These are phyloP conservation scores for Cnemophilus loriae DNA, from an alignment of 2,113 vertebrate species.

Conservation along the genomic window DNA sequence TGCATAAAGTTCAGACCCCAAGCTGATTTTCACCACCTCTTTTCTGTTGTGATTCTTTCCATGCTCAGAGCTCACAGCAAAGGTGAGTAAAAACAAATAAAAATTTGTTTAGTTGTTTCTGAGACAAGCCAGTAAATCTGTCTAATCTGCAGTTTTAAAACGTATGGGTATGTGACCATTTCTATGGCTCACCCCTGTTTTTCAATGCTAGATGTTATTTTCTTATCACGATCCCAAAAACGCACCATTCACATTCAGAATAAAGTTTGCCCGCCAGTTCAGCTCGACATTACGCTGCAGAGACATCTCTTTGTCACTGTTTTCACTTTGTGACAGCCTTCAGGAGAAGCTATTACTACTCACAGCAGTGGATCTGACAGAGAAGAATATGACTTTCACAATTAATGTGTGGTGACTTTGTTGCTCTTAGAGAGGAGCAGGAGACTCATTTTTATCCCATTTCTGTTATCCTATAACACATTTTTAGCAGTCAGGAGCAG, in stretches of 20 bases:
- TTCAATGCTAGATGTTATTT: background rate
- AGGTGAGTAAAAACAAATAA: background rate
- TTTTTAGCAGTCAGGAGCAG: background rate
- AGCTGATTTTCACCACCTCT: background rate
- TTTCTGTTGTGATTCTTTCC: background rate
- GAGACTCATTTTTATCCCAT: background rate
- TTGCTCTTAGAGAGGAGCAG: background rate
- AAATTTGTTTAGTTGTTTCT: background rate
- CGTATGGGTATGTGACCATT: too few relatives aligned
- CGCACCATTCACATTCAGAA: rapidly evolving
- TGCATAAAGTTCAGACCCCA: rapidly evolving
- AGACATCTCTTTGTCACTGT: background rate
- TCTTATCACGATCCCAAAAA: background rate
- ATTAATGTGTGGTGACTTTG: background rate
- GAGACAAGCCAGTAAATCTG: background rate
- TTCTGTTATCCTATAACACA: background rate
- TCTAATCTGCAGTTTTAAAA: background rate
- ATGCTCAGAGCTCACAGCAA: background rate
- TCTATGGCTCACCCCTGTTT: rapidly evolving
- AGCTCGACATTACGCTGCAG: background rate
- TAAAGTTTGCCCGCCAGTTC: background rate
- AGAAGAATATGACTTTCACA: background rate
- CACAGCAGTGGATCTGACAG: background rate
- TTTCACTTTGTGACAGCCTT: background rate
- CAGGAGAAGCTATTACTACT: background rate